These are phyloP conservation scores for Tetrapedia diversipes DNA, from an alignment of 2,888 invertebrate species.

Conservation along the genomic window DNA sequence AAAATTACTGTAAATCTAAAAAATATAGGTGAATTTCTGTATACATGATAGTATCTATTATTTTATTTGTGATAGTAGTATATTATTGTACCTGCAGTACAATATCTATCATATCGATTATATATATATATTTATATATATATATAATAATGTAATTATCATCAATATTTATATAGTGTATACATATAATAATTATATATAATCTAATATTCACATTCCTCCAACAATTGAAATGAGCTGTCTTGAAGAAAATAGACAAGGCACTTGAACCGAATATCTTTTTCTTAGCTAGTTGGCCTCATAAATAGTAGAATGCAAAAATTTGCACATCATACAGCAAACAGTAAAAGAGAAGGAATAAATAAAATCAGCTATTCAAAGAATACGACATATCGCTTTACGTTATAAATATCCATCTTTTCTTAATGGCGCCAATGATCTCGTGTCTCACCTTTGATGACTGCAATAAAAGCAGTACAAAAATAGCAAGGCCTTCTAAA, in stretches of 20 bases:
- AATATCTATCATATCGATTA: conserved; percentile 61
- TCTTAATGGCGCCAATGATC: conserved; percentile 55
- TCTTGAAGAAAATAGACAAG: conserved; percentile 82
- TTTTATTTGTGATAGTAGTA: conserved; percentile 64
- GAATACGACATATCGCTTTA: conserved; percentile 63
- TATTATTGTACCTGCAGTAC: conserved; percentile 64
- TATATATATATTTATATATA: conserved; percentile 58
- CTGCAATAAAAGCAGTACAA: conserved; percentile 50
- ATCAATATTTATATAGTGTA: conserved; percentile 64
- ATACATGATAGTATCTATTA: conserved; percentile 71
- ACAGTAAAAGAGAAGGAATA: conserved; percentile 67
- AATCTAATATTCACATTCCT: conserved; percentile 81
- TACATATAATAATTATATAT: conserved; percentile 64
- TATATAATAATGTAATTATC: conserved; percentile 68
- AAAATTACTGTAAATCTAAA: conserved; percentile 82
- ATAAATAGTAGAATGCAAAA: conserved; percentile 74
- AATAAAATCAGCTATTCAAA: conserved; percentile 68
- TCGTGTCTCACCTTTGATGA: conserved; percentile 54
- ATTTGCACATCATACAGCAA: conserved; percentile 71
- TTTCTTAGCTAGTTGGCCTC: conserved; percentile 81
- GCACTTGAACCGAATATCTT: conserved; percentile 82
- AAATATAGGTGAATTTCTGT: conserved; percentile 81
- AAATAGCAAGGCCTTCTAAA: conserved; percentile 68
- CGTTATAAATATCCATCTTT: conserved; percentile 61
- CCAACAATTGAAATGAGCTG: conserved; percentile 82